Evolutionary conservation across 2,888 invertebrate genomes (phyloP).

Genomic region (Napeogenes inachia): DNA sequence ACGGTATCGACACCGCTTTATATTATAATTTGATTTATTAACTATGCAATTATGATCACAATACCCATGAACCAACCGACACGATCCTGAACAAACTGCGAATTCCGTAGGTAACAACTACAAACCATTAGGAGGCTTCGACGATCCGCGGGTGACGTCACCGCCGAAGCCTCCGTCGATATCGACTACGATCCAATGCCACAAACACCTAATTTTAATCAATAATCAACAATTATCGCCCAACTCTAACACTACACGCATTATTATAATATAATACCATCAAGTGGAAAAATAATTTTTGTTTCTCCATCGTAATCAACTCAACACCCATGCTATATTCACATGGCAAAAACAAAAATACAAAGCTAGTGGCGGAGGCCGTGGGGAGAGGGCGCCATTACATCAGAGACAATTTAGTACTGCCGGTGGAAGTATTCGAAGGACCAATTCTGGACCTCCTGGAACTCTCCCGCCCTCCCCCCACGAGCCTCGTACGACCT

Average conservation of each 20-base stretch:
- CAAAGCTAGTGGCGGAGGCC: constrained; percentile 52
- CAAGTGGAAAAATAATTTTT: constrained; percentile 77
- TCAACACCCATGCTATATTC: constrained; percentile 58
- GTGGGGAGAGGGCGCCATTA: constrained; percentile 35
- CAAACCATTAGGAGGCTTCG: constrained; percentile 37
- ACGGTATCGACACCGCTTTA: constrained; percentile 27
- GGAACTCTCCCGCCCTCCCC: constrained; percentile 10
- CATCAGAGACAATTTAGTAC: too few relatives aligned
- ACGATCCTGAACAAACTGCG: constrained; percentile 59
- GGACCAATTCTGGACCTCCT: neutral
- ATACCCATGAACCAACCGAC: constrained; percentile 72
- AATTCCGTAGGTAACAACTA: constrained; percentile 62
- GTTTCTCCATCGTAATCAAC: constrained; percentile 70
- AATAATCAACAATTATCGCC: constrained; percentile 77
- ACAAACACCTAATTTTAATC: constrained; percentile 75
- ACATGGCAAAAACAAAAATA: constrained; percentile 64
- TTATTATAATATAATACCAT: constrained; percentile 64
- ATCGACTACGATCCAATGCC: constrained; percentile 65
- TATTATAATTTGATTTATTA: constrained; percentile 58
- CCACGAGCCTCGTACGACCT: constrained; percentile 40
- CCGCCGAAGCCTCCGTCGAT: constrained; percentile 29
- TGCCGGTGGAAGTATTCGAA: too few relatives aligned
- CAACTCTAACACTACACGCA: constrained; percentile 73
- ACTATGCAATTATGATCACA: constrained; percentile 74
- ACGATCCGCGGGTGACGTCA: constrained; percentile 17